Conservation (phyloP, 2,113 vertebrate genomes). For the Malurus cyaneus region DNA sequence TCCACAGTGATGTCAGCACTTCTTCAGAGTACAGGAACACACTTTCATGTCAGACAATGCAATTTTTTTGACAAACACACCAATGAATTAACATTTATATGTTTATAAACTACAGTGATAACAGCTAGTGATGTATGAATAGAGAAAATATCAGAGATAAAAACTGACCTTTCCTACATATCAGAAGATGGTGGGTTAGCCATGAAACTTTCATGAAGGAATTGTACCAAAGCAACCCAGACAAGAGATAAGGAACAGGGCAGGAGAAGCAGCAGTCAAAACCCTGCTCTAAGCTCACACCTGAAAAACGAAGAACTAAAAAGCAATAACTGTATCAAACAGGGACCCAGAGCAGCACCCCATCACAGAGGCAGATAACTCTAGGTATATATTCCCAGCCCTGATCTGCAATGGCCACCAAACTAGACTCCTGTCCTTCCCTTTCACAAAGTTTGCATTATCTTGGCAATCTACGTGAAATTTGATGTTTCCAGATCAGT, state of each 20-base stretch:
- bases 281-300: background rate
- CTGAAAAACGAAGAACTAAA: background rate
- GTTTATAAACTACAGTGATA: background rate
- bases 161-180: background rate
- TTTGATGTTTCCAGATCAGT: background rate
- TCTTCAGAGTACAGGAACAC: background rate
- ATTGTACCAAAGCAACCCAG: background rate
- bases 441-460: background rate
- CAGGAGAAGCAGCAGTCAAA: background rate
- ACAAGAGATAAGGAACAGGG: background rate
- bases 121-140: background rate
- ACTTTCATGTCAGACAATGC: background rate
- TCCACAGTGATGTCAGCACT: background rate
- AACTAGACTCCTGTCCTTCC: background rate
- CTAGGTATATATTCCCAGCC: background rate
- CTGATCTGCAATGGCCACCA: fast-evolving
- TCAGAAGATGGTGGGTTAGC: background rate
- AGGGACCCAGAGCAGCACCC: background rate
- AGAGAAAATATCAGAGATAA: background rate
- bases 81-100: background rate
- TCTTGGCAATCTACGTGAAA: background rate
- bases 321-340: background rate
- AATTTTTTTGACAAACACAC: background rate
- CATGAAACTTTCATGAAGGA: background rate
- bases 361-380: background rate